These are phyloP conservation scores for Pristionchus japonicus DNA, from an alignment of 2,888 invertebrate species.

Conservation along the genomic window DNA sequence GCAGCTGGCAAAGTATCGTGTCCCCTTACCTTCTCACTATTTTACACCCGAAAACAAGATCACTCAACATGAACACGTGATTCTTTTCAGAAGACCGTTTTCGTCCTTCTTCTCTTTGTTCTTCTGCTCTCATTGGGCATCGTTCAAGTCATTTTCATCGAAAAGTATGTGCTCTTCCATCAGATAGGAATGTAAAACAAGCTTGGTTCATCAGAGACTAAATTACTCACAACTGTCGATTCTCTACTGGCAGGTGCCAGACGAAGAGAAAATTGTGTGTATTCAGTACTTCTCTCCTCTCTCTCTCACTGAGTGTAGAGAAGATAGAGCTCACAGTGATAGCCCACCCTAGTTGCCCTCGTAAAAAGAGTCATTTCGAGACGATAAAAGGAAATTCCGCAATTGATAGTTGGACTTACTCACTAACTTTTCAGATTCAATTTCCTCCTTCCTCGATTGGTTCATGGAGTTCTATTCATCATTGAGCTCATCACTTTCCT, in stretches of 20 bases:
- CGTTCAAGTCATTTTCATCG: conserved; percentile 41
- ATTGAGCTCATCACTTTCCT: conserved; percentile 45
- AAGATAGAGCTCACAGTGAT: background rate
- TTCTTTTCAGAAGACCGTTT: conserved; percentile 25
- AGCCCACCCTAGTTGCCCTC: conserved; percentile 15
- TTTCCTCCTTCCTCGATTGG: conserved; percentile 40
- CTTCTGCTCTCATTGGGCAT: conserved; percentile 37
- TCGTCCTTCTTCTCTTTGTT: conserved; percentile 10
- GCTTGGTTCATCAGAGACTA: background rate
- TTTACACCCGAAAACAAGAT: background rate
- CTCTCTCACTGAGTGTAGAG: background rate
- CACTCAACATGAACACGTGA: background rate
- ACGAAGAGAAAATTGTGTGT: background rate
- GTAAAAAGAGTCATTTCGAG: conserved; percentile 6
- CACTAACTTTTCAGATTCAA: conserved; percentile 26
- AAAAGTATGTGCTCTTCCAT: background rate
- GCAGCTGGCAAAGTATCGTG: background rate
- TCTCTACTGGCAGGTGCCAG: background rate
- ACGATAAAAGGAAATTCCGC: background rate
- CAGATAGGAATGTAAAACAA: background rate
- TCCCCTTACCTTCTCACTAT: background rate
- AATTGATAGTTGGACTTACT: background rate
- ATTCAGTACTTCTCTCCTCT: conserved; percentile 25
- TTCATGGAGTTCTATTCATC: conserved; percentile 21
- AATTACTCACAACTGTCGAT: background rate